Percentiles rank a stretch among this genome's conserved stretches.
These are phyloP conservation scores for Cyphomyrmex costatus DNA, from an alignment of 1,140 invertebrate genomes.

Conservation along the genomic window DNA sequence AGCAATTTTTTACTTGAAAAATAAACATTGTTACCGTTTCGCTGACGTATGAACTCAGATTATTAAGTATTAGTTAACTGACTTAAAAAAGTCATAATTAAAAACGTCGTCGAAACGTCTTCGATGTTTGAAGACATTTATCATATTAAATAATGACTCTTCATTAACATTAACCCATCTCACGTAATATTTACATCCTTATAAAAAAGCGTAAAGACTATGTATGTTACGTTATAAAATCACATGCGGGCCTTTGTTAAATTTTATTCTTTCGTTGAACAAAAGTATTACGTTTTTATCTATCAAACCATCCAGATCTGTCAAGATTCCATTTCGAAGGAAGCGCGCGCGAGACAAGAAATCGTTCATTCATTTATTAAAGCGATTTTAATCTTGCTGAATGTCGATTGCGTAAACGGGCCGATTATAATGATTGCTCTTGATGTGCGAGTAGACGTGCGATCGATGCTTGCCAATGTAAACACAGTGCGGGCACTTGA, in stretches of 20 bases:
- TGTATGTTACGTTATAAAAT: background rate
- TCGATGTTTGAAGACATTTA: background rate
- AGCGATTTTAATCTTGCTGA: constrained; percentile 47
- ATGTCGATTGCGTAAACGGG: constrained; percentile 80
- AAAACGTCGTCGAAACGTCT: background rate
- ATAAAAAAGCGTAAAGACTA: background rate
- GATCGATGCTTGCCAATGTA: constrained; percentile 86
- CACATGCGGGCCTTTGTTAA: background rate
- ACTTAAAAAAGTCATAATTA: background rate
- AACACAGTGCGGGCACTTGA: constrained; percentile 88
- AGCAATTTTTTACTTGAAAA: background rate
- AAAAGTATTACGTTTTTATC: background rate
- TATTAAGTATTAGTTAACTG: constrained; percentile 14
- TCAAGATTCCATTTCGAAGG: background rate
- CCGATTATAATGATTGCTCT: constrained; percentile 78
- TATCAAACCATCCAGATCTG: background rate
- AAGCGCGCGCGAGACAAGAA: background rate
- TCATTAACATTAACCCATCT: background rate
- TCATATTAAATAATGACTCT: background rate
- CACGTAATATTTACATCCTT: background rate
- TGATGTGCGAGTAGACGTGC: constrained; percentile 85
- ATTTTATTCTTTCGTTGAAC: background rate
- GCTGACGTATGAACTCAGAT: background rate
- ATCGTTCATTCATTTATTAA: background rate
- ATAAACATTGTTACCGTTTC: background rate